Base-by-base conservation (phyloP, 2,888 invertebrate species). In the Hartigia nigra region DNA sequence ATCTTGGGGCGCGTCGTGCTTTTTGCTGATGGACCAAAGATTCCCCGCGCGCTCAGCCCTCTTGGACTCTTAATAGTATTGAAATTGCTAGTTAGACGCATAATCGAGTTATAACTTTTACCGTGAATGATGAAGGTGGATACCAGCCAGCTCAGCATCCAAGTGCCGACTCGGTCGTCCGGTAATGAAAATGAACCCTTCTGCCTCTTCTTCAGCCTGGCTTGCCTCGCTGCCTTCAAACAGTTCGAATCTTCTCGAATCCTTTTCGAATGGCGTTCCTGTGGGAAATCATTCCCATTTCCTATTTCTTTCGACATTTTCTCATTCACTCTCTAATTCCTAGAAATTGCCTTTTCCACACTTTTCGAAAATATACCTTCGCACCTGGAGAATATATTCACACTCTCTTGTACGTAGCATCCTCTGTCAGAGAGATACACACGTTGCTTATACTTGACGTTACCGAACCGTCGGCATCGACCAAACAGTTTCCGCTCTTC, bases 21-120 rank as follows among this genome's bases (percentile, higher is more conserved):
- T 35, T 86, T 86, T 85, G 78, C 82, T 81, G 76, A 75, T 74
- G 86, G 87, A 87, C 87, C 76, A 87, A 88, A 89, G 85, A 85
- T 87, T 81, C 81, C 74, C 86, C 78, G 82, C 81, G 76, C 34
- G 70, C 76, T 76, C 78, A 69, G 76, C 81, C 84, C 82, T 83
- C 84, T 55, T 55, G 80, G 82, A 83, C 83, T 88, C 88, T 89
- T 90, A 89, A 90, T 90, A 88, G 88, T 90, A 90, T 90, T 87
- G 89, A 89, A 90, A 90, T 91, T 90, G 87, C 90, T 88, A 87
- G 90, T 90, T 90, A 88, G 87, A 87, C 85, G 88, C 86, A 86
- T 91, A 91, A 91, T 91, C 90, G 90, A 91, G 88, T 90, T 90
- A 89, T 86, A 89, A 90, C 85, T 90, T 90, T 90, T 89, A 87